Percentiles rank a stretch among this genome's conserved stretches.
Evolutionary conservation across 2,888 invertebrate species (phyloP).

Genomic region (Hypsopygia costalis): DNA sequence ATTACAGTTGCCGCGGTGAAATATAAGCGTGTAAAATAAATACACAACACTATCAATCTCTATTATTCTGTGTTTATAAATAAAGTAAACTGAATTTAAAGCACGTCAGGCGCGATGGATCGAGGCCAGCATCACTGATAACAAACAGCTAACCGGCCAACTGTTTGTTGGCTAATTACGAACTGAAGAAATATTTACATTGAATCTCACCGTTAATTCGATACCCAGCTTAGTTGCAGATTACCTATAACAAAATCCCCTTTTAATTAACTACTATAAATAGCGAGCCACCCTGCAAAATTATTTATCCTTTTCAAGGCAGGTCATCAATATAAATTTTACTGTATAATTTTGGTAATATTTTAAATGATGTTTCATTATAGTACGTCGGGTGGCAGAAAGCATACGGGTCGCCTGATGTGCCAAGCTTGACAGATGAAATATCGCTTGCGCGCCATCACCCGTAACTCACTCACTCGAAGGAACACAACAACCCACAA

Average conservation of each 20-base stretch:
- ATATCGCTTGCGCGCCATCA: no score
- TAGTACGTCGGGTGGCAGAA: no score
- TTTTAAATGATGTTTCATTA: no score
- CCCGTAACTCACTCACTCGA: no score
- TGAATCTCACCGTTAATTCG: conserved; percentile 29
- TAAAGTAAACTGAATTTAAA: not conserved
- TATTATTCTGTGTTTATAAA: not conserved
- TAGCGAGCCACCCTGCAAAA: not conserved
- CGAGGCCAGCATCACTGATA: not conserved
- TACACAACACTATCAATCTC: no score
- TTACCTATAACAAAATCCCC: conserved; percentile 12
- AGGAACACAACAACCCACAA: no score
- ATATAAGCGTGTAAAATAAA: no score
- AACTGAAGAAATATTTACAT: conserved; percentile 37
- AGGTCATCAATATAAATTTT: no score
- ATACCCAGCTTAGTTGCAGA: conserved; percentile 16
- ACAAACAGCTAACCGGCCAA: conserved; percentile 7
- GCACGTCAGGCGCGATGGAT: not conserved
- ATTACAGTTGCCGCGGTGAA: no score
- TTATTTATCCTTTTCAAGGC: not conserved
- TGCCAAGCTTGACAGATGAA: no score
- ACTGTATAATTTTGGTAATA: no score
- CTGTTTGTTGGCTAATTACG: conserved; percentile 36
- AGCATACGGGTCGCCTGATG: no score
- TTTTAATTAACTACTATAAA: conserved; percentile 2